Conservation (phyloP, 2,888 invertebrate species). For the Erebia epiphron region DNA sequence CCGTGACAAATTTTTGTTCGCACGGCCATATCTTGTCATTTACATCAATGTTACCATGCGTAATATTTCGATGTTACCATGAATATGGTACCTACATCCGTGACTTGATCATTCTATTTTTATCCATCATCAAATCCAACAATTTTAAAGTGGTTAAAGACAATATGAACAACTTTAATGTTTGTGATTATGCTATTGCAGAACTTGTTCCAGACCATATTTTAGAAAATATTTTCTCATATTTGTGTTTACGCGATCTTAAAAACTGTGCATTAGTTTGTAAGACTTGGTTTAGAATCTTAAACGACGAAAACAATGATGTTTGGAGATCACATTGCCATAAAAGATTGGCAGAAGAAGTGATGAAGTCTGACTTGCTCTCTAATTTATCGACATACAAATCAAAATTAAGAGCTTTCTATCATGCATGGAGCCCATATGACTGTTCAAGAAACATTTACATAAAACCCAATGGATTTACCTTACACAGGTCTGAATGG, state of each 20-base stretch:
- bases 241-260: constrained; percentile 92
- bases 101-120: too few relatives aligned
- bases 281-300: constrained; percentile 94
- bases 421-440: constrained; percentile 98
- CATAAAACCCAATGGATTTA: constrained; percentile 98
- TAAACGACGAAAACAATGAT: constrained; percentile 96
- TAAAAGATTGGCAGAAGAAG: constrained; percentile 92
- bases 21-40: too few relatives aligned
- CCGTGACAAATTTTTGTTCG: too few relatives aligned
- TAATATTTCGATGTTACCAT: too few relatives aligned
- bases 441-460: constrained; percentile 99
- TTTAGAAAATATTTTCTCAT: constrained; percentile 95
- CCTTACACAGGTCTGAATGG: constrained; percentile 89
- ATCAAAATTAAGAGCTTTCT: constrained; percentile 95
- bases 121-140: too few relatives aligned
- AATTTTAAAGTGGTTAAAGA: background rate
- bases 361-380: constrained; percentile 94
- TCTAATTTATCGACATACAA: constrained; percentile 95
- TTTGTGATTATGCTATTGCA: constrained; percentile 51
- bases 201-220: constrained; percentile 89
- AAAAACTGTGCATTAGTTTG: constrained; percentile 96
- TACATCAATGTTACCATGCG: too few relatives aligned
- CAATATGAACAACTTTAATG: constrained; percentile 32
- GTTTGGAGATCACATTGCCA: constrained; percentile 97
- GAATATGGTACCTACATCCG: too few relatives aligned